Percentiles rank a stretch among this genome's conserved stretches.
These are phyloP conservation scores for Xestia ashworthii DNA, from an alignment of 2,888 invertebrate genomes.

Conservation along the genomic window DNA sequence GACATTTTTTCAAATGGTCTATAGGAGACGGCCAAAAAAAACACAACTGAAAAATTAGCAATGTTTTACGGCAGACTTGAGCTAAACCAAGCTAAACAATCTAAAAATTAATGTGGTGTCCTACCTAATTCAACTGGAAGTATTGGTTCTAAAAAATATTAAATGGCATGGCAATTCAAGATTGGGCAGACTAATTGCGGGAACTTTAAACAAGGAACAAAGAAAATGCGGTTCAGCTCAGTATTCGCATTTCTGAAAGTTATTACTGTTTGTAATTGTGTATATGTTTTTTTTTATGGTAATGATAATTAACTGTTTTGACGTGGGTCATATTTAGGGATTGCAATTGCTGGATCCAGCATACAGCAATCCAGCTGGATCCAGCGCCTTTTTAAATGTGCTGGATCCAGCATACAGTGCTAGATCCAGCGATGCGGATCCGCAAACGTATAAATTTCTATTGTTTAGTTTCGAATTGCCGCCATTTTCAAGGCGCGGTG, in stretches of 20 bases:
- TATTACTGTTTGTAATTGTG: not conserved
- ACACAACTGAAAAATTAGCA: not conserved
- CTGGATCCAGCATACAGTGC: too few relatives aligned
- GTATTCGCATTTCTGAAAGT: not conserved
- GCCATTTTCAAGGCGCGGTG: too few relatives aligned
- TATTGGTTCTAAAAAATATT: not conserved
- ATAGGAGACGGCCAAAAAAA: too few relatives aligned
- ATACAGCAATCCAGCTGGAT: too few relatives aligned
- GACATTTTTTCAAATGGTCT: too few relatives aligned
- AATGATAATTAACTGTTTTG: not conserved
- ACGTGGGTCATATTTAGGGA: not conserved
- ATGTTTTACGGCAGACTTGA: not conserved
- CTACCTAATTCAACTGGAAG: not conserved
- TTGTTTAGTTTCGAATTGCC: too few relatives aligned
- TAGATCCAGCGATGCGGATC: too few relatives aligned
- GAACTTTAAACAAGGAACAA: slow-evolving; percentile 6
- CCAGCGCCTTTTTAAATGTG: too few relatives aligned
- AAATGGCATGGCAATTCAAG: slow-evolving; percentile 7
- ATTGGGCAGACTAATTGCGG: not conserved
- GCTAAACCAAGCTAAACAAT: too few relatives aligned
- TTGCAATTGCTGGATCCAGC: too few relatives aligned
- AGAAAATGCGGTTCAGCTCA: not conserved
- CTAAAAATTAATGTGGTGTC: too few relatives aligned
- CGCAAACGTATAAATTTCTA: too few relatives aligned
- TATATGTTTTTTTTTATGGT: not conserved